Evolutionary conservation across 2,888 invertebrate genomes (phyloP).

Genomic region (Dynastes maya): DNA sequence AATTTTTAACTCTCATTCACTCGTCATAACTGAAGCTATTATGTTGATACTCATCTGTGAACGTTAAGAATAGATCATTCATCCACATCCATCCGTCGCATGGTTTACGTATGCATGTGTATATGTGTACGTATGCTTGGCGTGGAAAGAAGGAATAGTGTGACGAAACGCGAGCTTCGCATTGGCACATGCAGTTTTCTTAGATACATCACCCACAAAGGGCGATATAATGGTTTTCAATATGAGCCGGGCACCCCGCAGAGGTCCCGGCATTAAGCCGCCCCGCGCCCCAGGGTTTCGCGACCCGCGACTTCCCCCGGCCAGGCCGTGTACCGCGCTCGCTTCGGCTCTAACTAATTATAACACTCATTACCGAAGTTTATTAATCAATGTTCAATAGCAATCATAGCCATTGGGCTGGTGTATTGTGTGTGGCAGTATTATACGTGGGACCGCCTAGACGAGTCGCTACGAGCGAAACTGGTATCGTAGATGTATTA

Average conservation of each 20-base stretch:
- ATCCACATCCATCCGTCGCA: not conserved
- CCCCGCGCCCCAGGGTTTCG: slow-evolving; percentile 61
- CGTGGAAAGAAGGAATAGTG: slow-evolving; percentile 23
- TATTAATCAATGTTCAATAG: slow-evolving; percentile 70
- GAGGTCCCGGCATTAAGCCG: slow-evolving; percentile 64
- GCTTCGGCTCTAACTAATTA: slow-evolving; percentile 67
- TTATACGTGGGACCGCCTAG: slow-evolving; percentile 51
- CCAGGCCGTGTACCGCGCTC: slow-evolving; percentile 49
- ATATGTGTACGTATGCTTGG: not conserved
- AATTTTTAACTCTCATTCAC: slow-evolving; percentile 15
- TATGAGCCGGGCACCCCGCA: slow-evolving; percentile 60
- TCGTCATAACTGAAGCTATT: slow-evolving; percentile 25
- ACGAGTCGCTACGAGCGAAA: slow-evolving; percentile 27
- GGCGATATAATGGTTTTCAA: slow-evolving; percentile 60
- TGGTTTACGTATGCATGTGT: not conserved
- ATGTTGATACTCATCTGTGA: slow-evolving; percentile 7
- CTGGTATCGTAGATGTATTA: slow-evolving; percentile 13
- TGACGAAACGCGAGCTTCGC: slow-evolving; percentile 36
- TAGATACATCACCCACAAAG: slow-evolving; percentile 58
- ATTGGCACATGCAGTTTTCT: slow-evolving; percentile 58
- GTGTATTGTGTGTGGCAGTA: slow-evolving; percentile 55
- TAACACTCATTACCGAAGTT: slow-evolving; percentile 71
- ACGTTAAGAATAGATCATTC: slow-evolving; percentile 25
- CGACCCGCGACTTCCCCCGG: slow-evolving; percentile 57
- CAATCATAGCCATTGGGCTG: slow-evolving; percentile 64